Base-by-base conservation (phyloP, 2,113 vertebrate species). In the Mirza zaza region DNA sequence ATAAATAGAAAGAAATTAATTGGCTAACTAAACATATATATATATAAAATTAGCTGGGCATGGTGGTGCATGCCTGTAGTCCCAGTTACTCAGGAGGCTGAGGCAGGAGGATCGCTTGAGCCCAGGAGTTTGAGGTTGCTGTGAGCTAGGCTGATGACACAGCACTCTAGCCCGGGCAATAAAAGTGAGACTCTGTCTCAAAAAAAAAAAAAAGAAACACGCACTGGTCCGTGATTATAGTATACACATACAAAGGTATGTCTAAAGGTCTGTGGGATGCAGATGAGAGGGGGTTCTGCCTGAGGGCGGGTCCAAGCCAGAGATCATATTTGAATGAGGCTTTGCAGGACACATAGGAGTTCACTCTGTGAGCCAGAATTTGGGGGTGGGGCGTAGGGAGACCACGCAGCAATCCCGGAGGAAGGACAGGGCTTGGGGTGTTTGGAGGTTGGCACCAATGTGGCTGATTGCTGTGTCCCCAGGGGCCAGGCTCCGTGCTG, bases 221-320 rank as follows among this genome's bases (percentile, higher is more conserved):
- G 25, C 45, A 48, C 76, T 12, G 29, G 5, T 36, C 32, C 25
- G 3, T 9, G 50, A 55, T 1, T 2, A 0, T 15, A 4, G 5
- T 8, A 13, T 0, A 0, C 52, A 55, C 52, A 55, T 55, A 23
- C 27, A 34, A 32, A 39, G 32, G 1, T 18, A 4, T 0, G 6
- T n/a, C 71, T 50, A 0, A 52, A 83, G 91, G 10, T 1, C n/a
- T 3, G 4, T 48, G 63, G 52, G 45, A 36, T 27, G 18, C 68
- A 36, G 34, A 59, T 15, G 36, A 71, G 52, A 68, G 34, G 67
- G 27, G 20, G 10, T 42, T 27, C 52, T 48, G 42, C 15, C 32
- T 5, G 12, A 68, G 14, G 59, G 27, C 23, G 27, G 45, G 71
- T 52, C 14, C 48, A 4, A 13, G 45, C 45, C 45, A 23, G 67